These are phyloP conservation scores for Megalonaias nervosa DNA, from an alignment of 1,140 invertebrate species.

Conservation along the genomic window DNA sequence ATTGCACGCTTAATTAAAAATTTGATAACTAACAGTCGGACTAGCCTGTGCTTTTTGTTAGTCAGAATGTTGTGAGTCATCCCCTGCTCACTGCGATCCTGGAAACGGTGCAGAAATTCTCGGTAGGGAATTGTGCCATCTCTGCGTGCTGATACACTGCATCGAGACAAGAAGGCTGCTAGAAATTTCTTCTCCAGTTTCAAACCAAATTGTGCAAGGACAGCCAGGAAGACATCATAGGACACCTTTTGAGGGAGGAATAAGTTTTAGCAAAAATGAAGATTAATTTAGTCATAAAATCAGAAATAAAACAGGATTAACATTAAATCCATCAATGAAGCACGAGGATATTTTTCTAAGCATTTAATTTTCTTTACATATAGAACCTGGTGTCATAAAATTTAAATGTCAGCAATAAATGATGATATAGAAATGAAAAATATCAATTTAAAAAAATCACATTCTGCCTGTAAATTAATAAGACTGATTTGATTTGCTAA, in stretches of 20 bases:
- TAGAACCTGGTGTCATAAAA: no score
- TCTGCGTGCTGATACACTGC: constrained; percentile 55
- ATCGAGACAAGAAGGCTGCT: constrained; percentile 66
- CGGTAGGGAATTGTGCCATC: constrained; percentile 63
- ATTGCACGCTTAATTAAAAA: constrained; percentile 21
- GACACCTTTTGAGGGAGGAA: constrained; percentile 46
- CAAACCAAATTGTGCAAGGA: constrained; percentile 62
- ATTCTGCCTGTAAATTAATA: no score
- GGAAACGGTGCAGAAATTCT: constrained; percentile 69
- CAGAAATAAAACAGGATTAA: no score
- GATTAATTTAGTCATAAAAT: no score
- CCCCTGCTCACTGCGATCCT: constrained; percentile 68
- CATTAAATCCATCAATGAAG: no score
- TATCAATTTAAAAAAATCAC: no score
- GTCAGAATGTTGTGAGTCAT: constrained; percentile 69
- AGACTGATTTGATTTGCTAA: no score
- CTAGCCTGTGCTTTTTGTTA: constrained; percentile 68
- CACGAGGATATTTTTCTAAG: no score
- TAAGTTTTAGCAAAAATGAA: no score
- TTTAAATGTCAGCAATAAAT: no score
- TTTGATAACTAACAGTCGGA: constrained; percentile 48
- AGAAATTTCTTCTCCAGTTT: constrained; percentile 66
- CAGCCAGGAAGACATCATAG: constrained; percentile 63
- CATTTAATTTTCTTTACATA: no score
- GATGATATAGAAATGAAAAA: no score